Evolutionary conservation across 64 coral and sea anemone species (phyloP).

Genomic region (Anthopleura sola): DNA sequence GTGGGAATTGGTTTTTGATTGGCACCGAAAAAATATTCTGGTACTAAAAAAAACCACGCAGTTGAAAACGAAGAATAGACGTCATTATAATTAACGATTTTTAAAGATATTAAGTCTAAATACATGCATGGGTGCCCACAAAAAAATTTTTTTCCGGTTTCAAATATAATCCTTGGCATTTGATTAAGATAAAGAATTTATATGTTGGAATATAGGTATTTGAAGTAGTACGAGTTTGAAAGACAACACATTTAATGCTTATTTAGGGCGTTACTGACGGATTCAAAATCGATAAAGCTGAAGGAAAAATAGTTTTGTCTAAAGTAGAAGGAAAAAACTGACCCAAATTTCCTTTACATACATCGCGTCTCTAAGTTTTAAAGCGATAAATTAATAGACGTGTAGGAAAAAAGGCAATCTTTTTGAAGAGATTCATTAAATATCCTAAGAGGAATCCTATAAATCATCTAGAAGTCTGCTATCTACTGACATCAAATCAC

Average conservation of each 20-base stretch:
- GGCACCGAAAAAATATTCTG: too few relatives aligned
- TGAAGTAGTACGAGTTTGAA: too few relatives aligned
- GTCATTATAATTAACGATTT: too few relatives aligned
- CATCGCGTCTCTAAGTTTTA: background rate
- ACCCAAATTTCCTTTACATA: background rate
- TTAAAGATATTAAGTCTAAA: too few relatives aligned
- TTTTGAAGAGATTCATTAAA: background rate
- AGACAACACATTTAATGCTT: background rate
- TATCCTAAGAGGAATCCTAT: constrained; percentile 7
- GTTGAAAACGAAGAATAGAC: too few relatives aligned
- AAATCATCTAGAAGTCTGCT: constrained; percentile 1
- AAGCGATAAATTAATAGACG: background rate
- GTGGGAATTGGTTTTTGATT: too few relatives aligned
- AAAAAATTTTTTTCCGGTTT: background rate
- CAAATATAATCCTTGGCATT: background rate
- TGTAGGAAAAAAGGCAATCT: background rate
- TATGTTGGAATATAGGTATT: background rate
- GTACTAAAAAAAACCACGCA: too few relatives aligned
- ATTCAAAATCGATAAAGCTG: background rate
- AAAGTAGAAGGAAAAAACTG: background rate
- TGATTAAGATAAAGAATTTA: background rate
- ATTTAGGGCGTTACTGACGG: background rate
- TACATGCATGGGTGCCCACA: too few relatives aligned
- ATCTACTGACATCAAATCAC: background rate
- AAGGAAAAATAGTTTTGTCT: background rate